Evolutionary conservation across 2,113 vertebrate species (phyloP), one percentile per base, ranked within the genome.

Genomic region (Empidonax traillii): DNA sequence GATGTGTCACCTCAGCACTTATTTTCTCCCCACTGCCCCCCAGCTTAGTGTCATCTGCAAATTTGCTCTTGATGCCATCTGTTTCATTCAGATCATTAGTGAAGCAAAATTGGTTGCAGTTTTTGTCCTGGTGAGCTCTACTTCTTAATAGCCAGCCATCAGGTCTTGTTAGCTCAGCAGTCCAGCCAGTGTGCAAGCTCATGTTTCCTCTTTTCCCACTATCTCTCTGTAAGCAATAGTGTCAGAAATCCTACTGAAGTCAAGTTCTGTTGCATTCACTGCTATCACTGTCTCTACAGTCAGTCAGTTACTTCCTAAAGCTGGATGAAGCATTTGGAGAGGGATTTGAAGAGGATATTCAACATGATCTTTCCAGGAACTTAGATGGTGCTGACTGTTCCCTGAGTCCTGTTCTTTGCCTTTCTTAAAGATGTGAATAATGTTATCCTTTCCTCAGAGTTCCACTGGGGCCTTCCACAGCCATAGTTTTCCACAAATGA

Each of bases 1-100:
- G 18, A 37, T 65, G 16, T 65, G 33, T 86, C 12, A 16, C 15
- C 24, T 74, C 25, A 37, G 35, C 25, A 11, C 33, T n/a, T 61
- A n/a, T 8, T 35, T 74, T 65, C 9, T 74, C 3, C 6, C 12
- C 0, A 0, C 5, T 22, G 43, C 53, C 53, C 33, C 16, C 37
- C 39, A 28, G 6, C 20, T 52, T 37, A 27, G 33, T 35, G 37
- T 73, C 37, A 44, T n/a, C 30, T 59, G 59, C 61, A 74, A 7
- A 28, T 61, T 51, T 91, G 41, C 35, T 72, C 23, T 23, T 81
- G 37, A 12, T 77, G 6, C 37, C 6, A 1, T 41, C 11, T 33
- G 12, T 49, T 81, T 82, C 43, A 31, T 53, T 14, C 41, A 67
- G 24, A 14, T 74, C 23, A 22, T 27, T 28, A 56, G 25, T 41